phyloP scores from a whole-genome alignment of 2,888 invertebrate species.

The Rhingia campestris region DNA sequence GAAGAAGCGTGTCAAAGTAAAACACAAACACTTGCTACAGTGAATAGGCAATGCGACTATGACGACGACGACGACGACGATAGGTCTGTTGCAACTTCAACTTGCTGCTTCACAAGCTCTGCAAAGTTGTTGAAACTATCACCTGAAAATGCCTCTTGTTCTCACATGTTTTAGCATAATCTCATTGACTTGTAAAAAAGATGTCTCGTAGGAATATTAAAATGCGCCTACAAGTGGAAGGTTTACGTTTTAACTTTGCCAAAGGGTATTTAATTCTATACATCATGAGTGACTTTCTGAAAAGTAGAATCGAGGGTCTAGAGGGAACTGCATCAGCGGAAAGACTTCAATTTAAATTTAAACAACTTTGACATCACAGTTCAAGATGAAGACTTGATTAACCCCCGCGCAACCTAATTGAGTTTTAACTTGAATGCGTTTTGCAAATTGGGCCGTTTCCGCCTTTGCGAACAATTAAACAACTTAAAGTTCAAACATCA shows the following conservation, averaged over 20 bases:
- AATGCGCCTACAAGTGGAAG: neutral
- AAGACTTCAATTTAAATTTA: neutral
- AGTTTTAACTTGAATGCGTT: slow-evolving; percentile 45
- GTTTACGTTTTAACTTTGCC: slow-evolving; percentile 21
- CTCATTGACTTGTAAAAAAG: slow-evolving; percentile 41
- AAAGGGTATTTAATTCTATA: no score
- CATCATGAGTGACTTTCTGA: no score
- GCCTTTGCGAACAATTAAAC: slow-evolving; percentile 51
- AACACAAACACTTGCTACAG: slow-evolving; percentile 37
- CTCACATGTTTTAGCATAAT: slow-evolving; percentile 61
- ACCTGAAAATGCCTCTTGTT: slow-evolving; percentile 53
- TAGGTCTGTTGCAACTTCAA: slow-evolving; percentile 23
- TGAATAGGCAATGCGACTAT: slow-evolving; percentile 46
- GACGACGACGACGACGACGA: neutral
- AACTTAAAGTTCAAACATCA: slow-evolving; percentile 68
- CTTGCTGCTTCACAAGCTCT: slow-evolving; percentile 43
- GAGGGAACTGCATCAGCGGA: neutral
- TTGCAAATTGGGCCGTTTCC: slow-evolving; percentile 42
- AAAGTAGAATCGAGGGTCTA: no score
- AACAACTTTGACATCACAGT: neutral
- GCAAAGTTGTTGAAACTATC: slow-evolving; percentile 56
- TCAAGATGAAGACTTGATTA: slow-evolving; percentile 42
- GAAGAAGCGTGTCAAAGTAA: slow-evolving; percentile 64
- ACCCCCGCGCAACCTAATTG: slow-evolving; percentile 53
- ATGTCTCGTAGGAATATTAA: neutral